Evolutionary conservation across 1,140 invertebrate genomes (phyloP).

Genomic region (Tetragnatha versicolor): DNA sequence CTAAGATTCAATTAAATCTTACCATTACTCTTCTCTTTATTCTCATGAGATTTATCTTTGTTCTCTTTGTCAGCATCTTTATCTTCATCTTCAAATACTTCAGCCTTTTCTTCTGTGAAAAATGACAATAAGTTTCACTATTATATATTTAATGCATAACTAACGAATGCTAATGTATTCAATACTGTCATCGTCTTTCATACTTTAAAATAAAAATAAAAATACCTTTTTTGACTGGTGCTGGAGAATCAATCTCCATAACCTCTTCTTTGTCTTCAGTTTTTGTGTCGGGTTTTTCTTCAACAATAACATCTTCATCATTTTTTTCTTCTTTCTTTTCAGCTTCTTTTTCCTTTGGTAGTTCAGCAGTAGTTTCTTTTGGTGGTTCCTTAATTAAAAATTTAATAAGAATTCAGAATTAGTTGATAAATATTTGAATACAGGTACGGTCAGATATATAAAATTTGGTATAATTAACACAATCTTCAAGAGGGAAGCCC

Average conservation of each 20-base stretch:
- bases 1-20: background rate
- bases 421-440: too few relatives aligned
- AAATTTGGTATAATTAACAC: too few relatives aligned
- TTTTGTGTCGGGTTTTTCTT: conserved; percentile 61
- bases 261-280: conserved; percentile 48
- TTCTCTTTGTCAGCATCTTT: conserved; percentile 62
- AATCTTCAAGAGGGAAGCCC: too few relatives aligned
- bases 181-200: too few relatives aligned
- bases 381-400: conserved; percentile 26
- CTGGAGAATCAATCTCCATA: conserved; percentile 45
- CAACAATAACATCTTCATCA: conserved; percentile 58
- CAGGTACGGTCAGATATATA: too few relatives aligned
- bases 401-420: too few relatives aligned
- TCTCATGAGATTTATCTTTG: conserved; percentile 57
- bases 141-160: background rate
- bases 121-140: background rate
- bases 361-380: conserved; percentile 57
- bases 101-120: conserved; percentile 53
- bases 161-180: too few relatives aligned
- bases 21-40: conserved; percentile 48
- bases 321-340: conserved; percentile 56
- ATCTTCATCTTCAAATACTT: conserved; percentile 59
- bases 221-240: conserved; percentile 50
- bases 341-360: conserved; percentile 57
- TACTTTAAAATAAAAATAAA: background rate